Base-by-base conservation (phyloP, 2,113 vertebrate species). In the Polypterus bichir region DNA sequence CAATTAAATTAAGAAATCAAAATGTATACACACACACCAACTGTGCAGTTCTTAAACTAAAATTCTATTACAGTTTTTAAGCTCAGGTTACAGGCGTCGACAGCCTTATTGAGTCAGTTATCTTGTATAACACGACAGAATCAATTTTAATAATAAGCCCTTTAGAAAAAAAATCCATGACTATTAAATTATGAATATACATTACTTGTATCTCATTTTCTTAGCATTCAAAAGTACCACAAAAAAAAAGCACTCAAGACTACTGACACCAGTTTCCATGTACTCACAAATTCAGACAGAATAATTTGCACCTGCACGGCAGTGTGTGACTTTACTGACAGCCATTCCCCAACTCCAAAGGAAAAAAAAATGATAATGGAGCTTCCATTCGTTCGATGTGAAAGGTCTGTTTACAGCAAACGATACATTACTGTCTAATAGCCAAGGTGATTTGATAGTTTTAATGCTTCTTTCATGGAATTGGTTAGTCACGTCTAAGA, bases 401-500 rank as follows among this genome's bases (percentile, higher is more conserved):
- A 9, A 55, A 55, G 54, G 54, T 55, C 54, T 55, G 54, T 27
- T 11, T 8, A 55, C 44, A 27, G 54, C 3, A 10, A 55, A 27
- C 10, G 54, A 55, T 27, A 27, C 54, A 55, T 55, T 55, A 55
- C 44, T 55, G 54, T 55, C 54, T 55, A 55, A 55, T 55, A 11
- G 54, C 44, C 10, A 55, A 27, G 27, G 27, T 9, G 54, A 55
- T 55, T 55, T 55, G 10, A 55, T 6, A 55, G 10, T 9, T 55
- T 27, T 55, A 55, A 55, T 55, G 9, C 54, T 55, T 11, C 9
- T 27, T 27, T 27, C 27, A 27, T 27, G 27, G 27, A 27, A 27
- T 27, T 27, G 27, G 27, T 27, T 27, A 27, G 27, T 27, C 27
- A 27, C 27, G 27, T 27, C 27, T 27, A 27, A 27, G 27, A 27